phyloP scores from a whole-genome alignment of 2,113 vertebrate genomes.

The Heterochromis multidens region DNA sequence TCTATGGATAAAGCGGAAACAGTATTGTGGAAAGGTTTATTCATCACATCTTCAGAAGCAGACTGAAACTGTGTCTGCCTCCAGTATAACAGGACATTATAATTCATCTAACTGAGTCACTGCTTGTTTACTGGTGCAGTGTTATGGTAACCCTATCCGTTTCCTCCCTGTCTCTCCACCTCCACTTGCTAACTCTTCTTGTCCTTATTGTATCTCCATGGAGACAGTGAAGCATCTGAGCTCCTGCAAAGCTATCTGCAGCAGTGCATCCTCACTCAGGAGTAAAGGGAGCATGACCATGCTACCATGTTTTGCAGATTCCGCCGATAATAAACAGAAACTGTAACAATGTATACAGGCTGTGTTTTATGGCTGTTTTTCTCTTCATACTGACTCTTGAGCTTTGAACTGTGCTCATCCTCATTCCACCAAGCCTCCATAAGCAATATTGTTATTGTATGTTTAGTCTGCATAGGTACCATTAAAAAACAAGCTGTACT shows the following conservation, averaged over 20 bases:
- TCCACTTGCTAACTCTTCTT: constrained; percentile 1
- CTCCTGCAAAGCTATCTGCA: neutral
- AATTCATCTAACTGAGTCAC: constrained; percentile 39
- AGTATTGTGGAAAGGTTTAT: neutral
- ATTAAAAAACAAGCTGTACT: neutral
- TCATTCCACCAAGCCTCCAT: neutral
- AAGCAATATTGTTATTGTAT: neutral
- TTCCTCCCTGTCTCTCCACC: neutral
- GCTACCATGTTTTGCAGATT: neutral
- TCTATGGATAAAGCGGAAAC: neutral
- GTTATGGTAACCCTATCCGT: constrained; percentile 9
- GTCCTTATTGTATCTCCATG: neutral
- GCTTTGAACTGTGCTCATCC: neutral
- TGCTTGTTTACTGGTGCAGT: constrained; percentile 20
- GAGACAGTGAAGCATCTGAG: constrained; percentile 5
- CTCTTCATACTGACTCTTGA: neutral
- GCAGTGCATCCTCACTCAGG: neutral
- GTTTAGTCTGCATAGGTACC: neutral
- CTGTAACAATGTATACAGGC: neutral
- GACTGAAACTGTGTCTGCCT: neutral
- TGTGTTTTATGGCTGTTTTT: neutral
- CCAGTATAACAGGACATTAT: neutral
- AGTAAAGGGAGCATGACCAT: neutral
- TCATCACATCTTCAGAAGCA: neutral
- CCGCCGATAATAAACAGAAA: neutral